Evolutionary conservation across 2,888 invertebrate species (phyloP).

Genomic region (Pterostichus madidus): DNA sequence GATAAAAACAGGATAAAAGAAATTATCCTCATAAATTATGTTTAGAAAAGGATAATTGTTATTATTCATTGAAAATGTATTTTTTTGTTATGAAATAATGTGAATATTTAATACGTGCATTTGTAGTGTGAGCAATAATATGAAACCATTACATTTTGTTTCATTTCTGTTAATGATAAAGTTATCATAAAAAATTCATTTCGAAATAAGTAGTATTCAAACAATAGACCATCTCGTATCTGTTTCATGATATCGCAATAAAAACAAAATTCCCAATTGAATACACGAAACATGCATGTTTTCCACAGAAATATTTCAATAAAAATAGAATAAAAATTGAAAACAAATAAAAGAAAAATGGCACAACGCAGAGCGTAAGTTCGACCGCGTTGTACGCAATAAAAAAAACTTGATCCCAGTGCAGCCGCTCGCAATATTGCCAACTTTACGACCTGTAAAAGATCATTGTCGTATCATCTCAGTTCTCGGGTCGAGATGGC

Average conservation of each 20-base stretch:
- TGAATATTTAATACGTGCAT: too few relatives aligned
- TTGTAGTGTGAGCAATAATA: too few relatives aligned
- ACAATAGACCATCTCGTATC: too few relatives aligned
- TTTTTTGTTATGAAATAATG: too few relatives aligned
- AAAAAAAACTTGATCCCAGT: constrained; percentile 32
- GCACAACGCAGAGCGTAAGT: neutral
- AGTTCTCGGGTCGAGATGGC: neutral
- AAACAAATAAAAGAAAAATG: constrained; percentile 44
- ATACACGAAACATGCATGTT: neutral
- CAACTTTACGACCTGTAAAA: constrained; percentile 65
- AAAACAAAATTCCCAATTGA: too few relatives aligned
- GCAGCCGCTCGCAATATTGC: constrained; percentile 37
- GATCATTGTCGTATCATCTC: constrained; percentile 64
- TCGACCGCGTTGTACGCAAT: constrained; percentile 5
- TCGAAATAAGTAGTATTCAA: neutral
- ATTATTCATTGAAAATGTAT: too few relatives aligned
- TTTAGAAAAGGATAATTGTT: too few relatives aligned
- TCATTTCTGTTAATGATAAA: neutral
- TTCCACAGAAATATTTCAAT: constrained; percentile 27
- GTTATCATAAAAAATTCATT: constrained; percentile 20
- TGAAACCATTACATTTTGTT: neutral
- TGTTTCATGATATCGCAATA: too few relatives aligned
- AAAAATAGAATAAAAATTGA: constrained; percentile 43
- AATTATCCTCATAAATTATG: too few relatives aligned
- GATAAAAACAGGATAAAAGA: too few relatives aligned